A percentile compares a stretch with the other conserved stretches of the same genome.
Evolutionary conservation across 1,140 invertebrate species (phyloP).

Genomic region (Marisa cornuarietis): DNA sequence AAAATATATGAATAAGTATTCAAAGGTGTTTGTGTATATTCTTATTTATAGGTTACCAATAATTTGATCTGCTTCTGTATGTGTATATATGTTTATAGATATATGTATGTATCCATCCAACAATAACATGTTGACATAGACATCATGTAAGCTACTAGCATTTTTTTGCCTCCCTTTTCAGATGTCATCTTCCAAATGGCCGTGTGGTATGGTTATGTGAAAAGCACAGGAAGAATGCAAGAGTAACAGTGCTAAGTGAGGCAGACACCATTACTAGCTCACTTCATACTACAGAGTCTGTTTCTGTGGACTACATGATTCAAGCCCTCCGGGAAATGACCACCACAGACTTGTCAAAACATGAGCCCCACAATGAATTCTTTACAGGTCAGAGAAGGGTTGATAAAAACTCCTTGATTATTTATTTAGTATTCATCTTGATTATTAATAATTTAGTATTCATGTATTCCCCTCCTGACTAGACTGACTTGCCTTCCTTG

Average conservation of each 20-base stretch:
- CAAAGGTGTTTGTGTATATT: neutral
- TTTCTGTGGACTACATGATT: slow-evolving; percentile 37
- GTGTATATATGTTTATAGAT: too few species aligned
- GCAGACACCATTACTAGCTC: slow-evolving; percentile 26
- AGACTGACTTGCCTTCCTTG: too few species aligned
- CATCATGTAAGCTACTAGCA: neutral
- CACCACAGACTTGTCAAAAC: slow-evolving; percentile 15
- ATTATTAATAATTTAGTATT: too few species aligned
- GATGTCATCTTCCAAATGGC: slow-evolving; percentile 48
- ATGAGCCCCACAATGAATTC: neutral
- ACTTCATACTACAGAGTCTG: slow-evolving; percentile 15
- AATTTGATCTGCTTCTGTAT: neutral
- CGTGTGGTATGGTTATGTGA: slow-evolving; percentile 50
- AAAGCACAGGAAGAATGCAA: slow-evolving; percentile 37
- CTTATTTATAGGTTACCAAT: neutral
- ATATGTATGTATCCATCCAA: neutral
- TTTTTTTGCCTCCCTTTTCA: slow-evolving; percentile 13
- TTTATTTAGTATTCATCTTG: neutral
- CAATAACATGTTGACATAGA: neutral
- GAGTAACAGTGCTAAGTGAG: slow-evolving; percentile 44
- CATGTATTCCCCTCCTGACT: too few species aligned
- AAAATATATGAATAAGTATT: too few species aligned
- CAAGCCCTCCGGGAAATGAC: slow-evolving; percentile 36
- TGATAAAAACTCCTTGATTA: neutral
- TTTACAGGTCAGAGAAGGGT: neutral